Conservation (phyloP, 2,888 invertebrate species). For the Aphodius sticticus region DNA sequence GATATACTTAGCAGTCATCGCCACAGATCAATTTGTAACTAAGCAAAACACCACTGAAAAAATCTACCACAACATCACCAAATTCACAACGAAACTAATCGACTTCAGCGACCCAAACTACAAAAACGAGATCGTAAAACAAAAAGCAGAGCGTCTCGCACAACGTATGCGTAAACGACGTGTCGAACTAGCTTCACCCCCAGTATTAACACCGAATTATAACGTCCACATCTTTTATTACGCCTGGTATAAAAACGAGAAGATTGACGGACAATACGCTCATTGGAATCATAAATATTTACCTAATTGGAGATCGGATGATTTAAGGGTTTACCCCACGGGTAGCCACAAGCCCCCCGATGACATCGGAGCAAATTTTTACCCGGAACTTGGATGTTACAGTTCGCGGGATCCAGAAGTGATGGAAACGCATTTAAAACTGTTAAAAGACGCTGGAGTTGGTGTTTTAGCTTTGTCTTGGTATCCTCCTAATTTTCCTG, state of each 20-base stretch:
- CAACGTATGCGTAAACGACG: conserved; percentile 47
- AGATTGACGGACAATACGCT: conserved; percentile 51
- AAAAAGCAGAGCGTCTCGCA: conserved; percentile 49
- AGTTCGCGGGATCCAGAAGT: conserved; percentile 61
- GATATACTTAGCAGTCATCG: not conserved
- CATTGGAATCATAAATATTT: conserved; percentile 56
- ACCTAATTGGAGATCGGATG: conserved; percentile 54
- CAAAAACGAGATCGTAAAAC: conserved; percentile 46
- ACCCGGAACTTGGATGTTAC: conserved; percentile 64
- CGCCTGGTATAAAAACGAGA: conserved; percentile 53
- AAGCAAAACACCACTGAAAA: no score
- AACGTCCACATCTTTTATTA: conserved; percentile 56
- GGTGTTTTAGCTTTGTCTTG: conserved; percentile 65
- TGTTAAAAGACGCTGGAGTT: conserved; percentile 60
- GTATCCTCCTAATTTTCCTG: conserved; percentile 60
- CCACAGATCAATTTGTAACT: no score
- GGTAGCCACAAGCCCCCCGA: conserved; percentile 64
- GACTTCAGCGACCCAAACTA: conserved; percentile 42
- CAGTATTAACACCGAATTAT: conserved; percentile 48
- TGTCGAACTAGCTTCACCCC: conserved; percentile 46
- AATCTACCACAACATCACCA: not conserved
- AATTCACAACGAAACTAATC: not conserved
- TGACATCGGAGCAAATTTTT: conserved; percentile 64
- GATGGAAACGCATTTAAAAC: conserved; percentile 62
- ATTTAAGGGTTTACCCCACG: conserved; percentile 59